Conservation (phyloP, 2,797 vertebrate genomes). For the Meriones psammophilus region DNA sequence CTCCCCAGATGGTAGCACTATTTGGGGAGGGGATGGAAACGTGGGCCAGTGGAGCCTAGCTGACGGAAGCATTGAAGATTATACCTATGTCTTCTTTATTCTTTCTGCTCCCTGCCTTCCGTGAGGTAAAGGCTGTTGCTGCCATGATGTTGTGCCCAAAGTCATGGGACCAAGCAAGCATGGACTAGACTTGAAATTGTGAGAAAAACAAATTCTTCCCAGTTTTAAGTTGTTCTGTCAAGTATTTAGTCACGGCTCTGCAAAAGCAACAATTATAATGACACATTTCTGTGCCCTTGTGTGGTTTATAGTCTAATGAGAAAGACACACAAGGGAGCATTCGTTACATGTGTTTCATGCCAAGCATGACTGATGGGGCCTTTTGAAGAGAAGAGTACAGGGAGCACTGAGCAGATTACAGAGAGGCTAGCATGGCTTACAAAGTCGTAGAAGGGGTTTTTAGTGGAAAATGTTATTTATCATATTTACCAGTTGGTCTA, state of each 20-base stretch:
- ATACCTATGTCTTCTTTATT: not conserved
- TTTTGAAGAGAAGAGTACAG: not conserved
- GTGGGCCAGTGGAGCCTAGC: not conserved
- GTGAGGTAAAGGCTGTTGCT: not conserved
- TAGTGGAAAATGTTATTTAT: not conserved
- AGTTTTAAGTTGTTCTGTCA: not conserved
- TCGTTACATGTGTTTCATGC: not conserved
- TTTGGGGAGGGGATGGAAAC: not conserved
- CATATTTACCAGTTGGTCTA: not conserved
- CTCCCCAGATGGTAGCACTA: too few relatives aligned
- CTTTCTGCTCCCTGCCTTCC: not conserved
- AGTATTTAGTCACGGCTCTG: not conserved
- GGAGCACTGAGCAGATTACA: not conserved
- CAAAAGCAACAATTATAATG: not conserved
- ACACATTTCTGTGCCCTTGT: not conserved
- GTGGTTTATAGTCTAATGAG: not conserved
- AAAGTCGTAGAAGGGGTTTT: not conserved
- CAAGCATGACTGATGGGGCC: not conserved
- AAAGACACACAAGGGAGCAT: not conserved
- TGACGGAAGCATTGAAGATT: not conserved
- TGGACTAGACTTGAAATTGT: not conserved
- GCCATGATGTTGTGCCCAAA: not conserved
- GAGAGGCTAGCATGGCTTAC: not conserved
- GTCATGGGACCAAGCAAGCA: not conserved
- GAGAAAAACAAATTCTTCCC: not conserved